Evolutionary conservation across 2,888 invertebrate genomes (phyloP), one percentile per base, ranked within the genome.

Genomic region (Neoascia interrupta): DNA sequence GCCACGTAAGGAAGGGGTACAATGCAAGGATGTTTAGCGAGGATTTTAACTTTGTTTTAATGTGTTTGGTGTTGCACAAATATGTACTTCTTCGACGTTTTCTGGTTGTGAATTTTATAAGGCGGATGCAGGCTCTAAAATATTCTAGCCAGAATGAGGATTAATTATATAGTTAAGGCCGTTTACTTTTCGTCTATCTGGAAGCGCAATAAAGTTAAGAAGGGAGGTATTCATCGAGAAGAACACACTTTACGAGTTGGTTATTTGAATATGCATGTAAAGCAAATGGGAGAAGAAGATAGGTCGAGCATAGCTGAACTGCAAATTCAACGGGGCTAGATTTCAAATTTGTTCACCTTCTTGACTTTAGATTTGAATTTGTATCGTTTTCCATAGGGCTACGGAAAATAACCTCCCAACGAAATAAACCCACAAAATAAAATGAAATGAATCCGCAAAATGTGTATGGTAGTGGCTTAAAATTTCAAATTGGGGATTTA

Each of bases 41-140:
- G 13, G 39, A 37, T 58, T 47, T 39, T 39, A 56, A 68, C 68
- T 68, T 68, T 47, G 31, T 56, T 36, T 26, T 28, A 47, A 47
- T 37, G 21, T 45, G 11, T 37, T 21, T 36, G 8, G 16, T 8
- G 6, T 18, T 16, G n/a, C 6, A 11, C 10, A 26, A 0, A 11
- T 10, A 2, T 5, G 26, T 11, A 10, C 26, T 26, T 26, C 8
- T 16, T n/a, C 15, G 4, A 15, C 3, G 6, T 16, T 26, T 21
- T 21, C 6, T n/a, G n/a, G n/a, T n/a, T n/a, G n/a, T n/a, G n/a
- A n/a, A n/a, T n/a, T n/a, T n/a, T n/a, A n/a, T n/a, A n/a, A n/a
- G n/a, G n/a, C n/a, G n/a, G n/a, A n/a, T n/a, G n/a, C n/a, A n/a
- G n/a, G n/a, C n/a, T n/a, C n/a, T n/a, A n/a, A n/a, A n/a, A n/a